Evolutionary conservation across 1,140 invertebrate genomes (phyloP).

Genomic region (Drosophila pruinosa): DNA sequence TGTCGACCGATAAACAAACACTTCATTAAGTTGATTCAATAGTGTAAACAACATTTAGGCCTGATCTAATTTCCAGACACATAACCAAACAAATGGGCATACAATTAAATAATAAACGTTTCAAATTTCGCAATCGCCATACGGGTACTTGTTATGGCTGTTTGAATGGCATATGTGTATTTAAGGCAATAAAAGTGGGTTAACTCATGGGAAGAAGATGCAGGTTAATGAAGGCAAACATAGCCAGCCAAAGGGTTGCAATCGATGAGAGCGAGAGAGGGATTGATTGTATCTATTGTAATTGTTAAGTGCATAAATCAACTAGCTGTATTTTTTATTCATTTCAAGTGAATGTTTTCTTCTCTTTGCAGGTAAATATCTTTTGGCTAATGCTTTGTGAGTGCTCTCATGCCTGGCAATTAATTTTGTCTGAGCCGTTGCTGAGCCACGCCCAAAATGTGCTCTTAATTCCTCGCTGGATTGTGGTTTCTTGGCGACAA

Average conservation of each 20-base stretch:
- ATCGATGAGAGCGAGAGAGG: not conserved
- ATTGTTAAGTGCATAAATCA: no score
- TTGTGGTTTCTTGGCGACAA: not conserved
- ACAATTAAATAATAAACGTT: conserved; percentile 60
- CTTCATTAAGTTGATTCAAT: conserved; percentile 17
- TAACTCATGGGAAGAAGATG: conserved; percentile 45
- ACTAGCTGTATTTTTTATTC: conserved; percentile 15
- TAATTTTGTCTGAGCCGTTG: not conserved
- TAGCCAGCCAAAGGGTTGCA: not conserved
- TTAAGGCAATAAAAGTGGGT: conserved; percentile 62
- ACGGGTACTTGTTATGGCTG: conserved; percentile 25
- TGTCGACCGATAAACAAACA: conserved; percentile 1
- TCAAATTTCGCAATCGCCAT: conserved; percentile 63
- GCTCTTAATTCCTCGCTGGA: not conserved
- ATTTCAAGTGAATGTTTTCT: conserved; percentile 14
- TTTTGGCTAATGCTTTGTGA: not conserved
- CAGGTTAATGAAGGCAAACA: not conserved
- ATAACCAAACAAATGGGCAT: conserved; percentile 48
- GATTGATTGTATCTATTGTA: not conserved
- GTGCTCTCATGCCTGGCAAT: not conserved
- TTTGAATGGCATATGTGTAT: conserved; percentile 22
- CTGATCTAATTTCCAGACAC: conserved; percentile 41
- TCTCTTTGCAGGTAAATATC: conserved; percentile 63
- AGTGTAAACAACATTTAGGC: conserved; percentile 16
- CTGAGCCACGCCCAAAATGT: not conserved